Evolutionary conservation across 2,113 vertebrate species (phyloP).

Genomic region (Aplodontia rufa): DNA sequence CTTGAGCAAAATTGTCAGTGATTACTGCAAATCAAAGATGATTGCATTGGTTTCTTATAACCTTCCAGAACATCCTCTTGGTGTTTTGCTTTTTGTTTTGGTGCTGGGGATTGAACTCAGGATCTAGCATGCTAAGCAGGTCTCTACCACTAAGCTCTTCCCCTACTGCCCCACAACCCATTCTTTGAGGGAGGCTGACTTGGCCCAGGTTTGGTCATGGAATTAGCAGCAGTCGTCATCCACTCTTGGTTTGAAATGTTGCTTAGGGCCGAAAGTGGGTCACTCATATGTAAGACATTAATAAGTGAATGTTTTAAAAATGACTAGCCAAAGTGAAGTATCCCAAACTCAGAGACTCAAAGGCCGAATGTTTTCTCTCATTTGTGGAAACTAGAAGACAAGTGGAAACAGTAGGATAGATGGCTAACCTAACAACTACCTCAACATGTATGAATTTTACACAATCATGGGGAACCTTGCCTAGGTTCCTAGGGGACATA

Average conservation of each 20-base stretch:
- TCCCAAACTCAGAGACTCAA: too few relatives aligned
- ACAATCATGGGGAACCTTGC: too few relatives aligned
- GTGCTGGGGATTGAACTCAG: background rate
- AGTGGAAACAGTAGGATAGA: too few relatives aligned
- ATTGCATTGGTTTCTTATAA: background rate
- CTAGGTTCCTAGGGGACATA: too few relatives aligned
- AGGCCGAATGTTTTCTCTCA: too few relatives aligned
- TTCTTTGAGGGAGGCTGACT: too few relatives aligned
- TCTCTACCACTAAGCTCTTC: background rate
- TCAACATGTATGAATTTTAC: too few relatives aligned
- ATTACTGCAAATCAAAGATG: background rate
- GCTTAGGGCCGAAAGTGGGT: background rate
- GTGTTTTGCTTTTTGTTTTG: background rate
- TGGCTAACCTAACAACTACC: too few relatives aligned
- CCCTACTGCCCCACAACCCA: background rate
- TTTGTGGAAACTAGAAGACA: too few relatives aligned
- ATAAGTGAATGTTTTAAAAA: background rate
- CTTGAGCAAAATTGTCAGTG: background rate
- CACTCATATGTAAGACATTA: background rate
- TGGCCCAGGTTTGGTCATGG: background rate
- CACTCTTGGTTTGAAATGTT: background rate
- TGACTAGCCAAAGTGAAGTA: too few relatives aligned
- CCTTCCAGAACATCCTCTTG: background rate
- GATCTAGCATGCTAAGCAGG: background rate
- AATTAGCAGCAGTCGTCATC: background rate